Conservation (phyloP, 2,888 invertebrate species). For the Epirrhoe alternata region DNA sequence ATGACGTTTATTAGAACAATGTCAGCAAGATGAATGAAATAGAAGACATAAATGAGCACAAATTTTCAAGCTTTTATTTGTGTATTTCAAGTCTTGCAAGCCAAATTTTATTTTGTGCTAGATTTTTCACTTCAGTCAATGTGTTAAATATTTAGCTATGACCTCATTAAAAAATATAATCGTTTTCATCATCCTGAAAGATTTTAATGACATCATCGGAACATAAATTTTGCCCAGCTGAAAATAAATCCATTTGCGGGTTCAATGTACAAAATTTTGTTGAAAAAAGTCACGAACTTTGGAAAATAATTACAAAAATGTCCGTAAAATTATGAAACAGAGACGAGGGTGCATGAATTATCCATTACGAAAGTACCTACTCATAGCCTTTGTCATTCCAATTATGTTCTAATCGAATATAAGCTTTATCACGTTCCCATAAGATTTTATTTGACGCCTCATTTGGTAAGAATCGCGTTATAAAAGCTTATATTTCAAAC, state of each 20-base stretch:
- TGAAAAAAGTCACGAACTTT: conserved; percentile 59
- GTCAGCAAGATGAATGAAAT: not conserved
- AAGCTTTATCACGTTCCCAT: not conserved
- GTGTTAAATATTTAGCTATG: not conserved
- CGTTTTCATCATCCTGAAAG: conserved; percentile 5
- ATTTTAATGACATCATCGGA: conserved; percentile 19
- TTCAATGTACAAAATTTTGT: conserved; percentile 44
- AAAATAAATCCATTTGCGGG: conserved; percentile 38
- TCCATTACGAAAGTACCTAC: conserved; percentile 62
- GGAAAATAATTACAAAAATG: conserved; percentile 74
- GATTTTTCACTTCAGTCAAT: no score
- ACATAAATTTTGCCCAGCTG: conserved; percentile 24
- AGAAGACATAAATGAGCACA: not conserved
- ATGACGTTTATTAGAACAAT: conserved; percentile 31
- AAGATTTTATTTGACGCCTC: not conserved
- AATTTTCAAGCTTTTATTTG: no score
- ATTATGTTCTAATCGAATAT: not conserved
- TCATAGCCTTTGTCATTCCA: conserved; percentile 10
- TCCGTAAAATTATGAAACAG: conserved; percentile 73
- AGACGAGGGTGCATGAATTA: conserved; percentile 82
- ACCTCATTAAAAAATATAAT: conserved; percentile 3
- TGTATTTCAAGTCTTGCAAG: no score
- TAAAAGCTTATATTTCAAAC: not conserved
- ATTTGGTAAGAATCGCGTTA: not conserved
- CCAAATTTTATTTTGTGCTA: no score